phyloP scores from a whole-genome alignment of 2,888 invertebrate genomes.

The Pseudoips prasinana region DNA sequence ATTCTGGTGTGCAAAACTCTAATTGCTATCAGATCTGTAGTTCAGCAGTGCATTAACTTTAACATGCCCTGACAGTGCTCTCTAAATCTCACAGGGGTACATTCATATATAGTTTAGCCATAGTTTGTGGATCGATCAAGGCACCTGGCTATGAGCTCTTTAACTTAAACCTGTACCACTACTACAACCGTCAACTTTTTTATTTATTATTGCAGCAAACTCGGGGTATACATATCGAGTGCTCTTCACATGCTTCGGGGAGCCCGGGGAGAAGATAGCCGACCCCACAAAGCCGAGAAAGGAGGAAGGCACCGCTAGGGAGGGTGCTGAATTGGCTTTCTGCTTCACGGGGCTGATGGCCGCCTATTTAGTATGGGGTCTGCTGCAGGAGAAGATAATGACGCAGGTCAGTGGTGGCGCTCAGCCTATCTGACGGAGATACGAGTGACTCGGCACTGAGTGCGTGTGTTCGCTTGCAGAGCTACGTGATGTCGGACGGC shows the following conservation, averaged over 20 bases:
- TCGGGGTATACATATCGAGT: slow-evolving; percentile 44
- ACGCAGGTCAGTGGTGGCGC: slow-evolving; percentile 87
- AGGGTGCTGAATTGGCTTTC: slow-evolving; percentile 72
- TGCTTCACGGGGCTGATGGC: slow-evolving; percentile 95
- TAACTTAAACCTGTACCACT: too few species aligned
- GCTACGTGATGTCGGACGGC: slow-evolving; percentile 85
- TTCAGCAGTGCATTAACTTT: too few species aligned
- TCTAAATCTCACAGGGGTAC: too few species aligned
- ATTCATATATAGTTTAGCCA: too few species aligned
- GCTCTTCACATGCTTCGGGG: slow-evolving; percentile 58
- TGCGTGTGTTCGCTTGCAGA: slow-evolving; percentile 55
- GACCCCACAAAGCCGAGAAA: slow-evolving; percentile 41
- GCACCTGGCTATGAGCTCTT: too few species aligned
- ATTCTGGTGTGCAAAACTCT: too few species aligned
- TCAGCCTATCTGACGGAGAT: too few species aligned
- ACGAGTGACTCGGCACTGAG: too few species aligned
- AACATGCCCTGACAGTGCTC: too few species aligned
- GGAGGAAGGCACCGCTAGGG: slow-evolving; percentile 40
- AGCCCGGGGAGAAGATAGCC: slow-evolving; percentile 55
- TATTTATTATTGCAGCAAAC: slow-evolving; percentile 35
- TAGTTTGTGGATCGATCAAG: too few species aligned
- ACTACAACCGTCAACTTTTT: too few species aligned
- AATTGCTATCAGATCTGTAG: too few species aligned
- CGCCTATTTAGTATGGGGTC: slow-evolving; percentile 97
- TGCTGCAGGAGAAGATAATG: slow-evolving; percentile 99